Base-by-base conservation (phyloP, 2,797 vertebrate species). In the Lithobates pipiens region DNA sequence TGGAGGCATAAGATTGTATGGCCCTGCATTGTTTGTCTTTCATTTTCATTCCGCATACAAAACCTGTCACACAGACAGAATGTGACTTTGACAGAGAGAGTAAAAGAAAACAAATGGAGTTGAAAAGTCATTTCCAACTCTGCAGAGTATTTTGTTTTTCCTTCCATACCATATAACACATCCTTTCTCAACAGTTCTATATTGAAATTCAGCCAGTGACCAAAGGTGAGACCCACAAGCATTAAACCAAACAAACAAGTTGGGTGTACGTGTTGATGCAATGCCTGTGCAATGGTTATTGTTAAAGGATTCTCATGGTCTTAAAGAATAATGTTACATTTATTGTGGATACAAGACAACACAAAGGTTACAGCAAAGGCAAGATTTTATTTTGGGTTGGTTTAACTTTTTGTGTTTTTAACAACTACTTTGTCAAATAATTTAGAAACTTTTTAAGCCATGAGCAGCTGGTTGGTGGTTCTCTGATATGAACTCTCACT, bases 71-170 rank as follows among this genome's bases (percentile, higher is more conserved):
- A 78, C 81, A 85, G 27, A 81, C 1, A 78, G 57, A 39, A 39
- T 83, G 29, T 23, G 87, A 23, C 46, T 82, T 32, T 86, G 36
- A 34, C 6, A 83, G 46, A 89, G 42, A 83, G 54, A 86, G 87
- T 44, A 50, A 88, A 27, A 88, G n/a, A 81, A 25, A 89, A 82
- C 6, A 80, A 80, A 87, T 39, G 87, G 81, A 82, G 1, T 87
- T 75, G 46, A 87, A 78, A 89, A 85, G 29, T 25, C 0, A 32
- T 75, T 88, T 88, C 77, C 76, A 57, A 39, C 27, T 23, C 46
- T 88, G 29, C 76, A 16, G 0, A 86, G 65, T 25, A 86, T 82
- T 71, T 86, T 88, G 27, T 85, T 76, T 89, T 86, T 29, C 36
- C 11, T 36, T 50, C 39, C 83, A 84, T 84, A n/a, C 69, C 75